Conservation (phyloP, 2,888 invertebrate genomes). For the Homarus gammarus region DNA sequence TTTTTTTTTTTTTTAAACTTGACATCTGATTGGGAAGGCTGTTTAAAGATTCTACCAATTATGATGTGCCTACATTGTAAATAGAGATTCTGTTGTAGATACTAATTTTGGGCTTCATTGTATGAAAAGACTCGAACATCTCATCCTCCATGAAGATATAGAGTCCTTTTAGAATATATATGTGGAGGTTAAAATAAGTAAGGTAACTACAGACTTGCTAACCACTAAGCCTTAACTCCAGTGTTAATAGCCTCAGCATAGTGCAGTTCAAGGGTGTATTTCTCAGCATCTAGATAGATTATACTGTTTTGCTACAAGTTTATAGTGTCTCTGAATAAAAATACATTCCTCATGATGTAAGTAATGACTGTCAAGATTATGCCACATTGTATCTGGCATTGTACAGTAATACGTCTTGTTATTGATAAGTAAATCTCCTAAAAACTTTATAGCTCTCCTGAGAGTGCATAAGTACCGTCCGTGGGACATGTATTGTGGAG, state of each 20-base stretch:
- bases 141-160: neutral
- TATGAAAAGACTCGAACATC: neutral
- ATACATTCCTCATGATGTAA: constrained; percentile 70
- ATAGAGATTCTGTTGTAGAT: neutral
- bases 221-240: constrained; percentile 2
- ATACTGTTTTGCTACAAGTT: constrained; percentile 58
- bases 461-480: constrained; percentile 66
- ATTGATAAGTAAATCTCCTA: constrained; percentile 56
- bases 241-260: constrained; percentile 41
- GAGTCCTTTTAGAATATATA: neutral
- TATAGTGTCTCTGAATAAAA: constrained; percentile 55
- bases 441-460: constrained; percentile 45
- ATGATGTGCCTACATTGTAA: neutral
- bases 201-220: neutral
- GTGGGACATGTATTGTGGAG: constrained; percentile 58
- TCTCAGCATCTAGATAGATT: constrained; percentile 55
- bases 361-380: constrained; percentile 50
- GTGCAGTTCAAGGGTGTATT: constrained; percentile 47
- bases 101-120: neutral
- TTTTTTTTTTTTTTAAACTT: neutral
- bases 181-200: neutral
- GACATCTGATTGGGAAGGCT: constrained; percentile 3
- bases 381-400: constrained; percentile 65
- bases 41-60: constrained; percentile 3
- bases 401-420: constrained; percentile 62